Conservation (phyloP, 2,113 vertebrate species). For the Phylloscopus trochilus region DNA sequence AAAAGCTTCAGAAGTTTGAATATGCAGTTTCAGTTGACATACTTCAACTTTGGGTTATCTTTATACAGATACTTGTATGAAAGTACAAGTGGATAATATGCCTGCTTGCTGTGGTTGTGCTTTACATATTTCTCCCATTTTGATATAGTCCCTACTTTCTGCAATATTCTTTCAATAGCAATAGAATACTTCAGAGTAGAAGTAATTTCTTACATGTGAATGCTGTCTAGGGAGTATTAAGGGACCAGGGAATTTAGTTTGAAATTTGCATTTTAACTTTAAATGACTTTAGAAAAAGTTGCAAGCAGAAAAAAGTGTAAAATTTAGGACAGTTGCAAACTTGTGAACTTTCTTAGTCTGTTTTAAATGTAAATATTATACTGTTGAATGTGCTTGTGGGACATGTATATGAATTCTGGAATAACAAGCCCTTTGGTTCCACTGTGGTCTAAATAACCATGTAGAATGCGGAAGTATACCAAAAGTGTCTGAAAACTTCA, state of each 20-base stretch:
- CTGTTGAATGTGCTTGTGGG: constrained; percentile 23
- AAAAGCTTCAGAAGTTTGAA: not conserved
- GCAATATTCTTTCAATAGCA: constrained; percentile 3
- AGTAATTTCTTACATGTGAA: constrained; percentile 7
- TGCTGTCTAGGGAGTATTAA: constrained; percentile 2
- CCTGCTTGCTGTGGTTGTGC: not conserved
- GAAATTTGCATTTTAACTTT: constrained; percentile 46
- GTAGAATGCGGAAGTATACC: not conserved
- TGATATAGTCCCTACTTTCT: not conserved
- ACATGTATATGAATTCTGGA: not conserved
- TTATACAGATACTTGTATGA: not conserved
- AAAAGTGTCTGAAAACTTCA: not conserved
- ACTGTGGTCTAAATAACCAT: not conserved
- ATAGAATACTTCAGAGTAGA: constrained; percentile 7
- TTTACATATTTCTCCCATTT: constrained; percentile 25
- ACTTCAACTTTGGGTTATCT: not conserved
- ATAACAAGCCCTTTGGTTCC: constrained; percentile 4
- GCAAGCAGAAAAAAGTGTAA: not conserved
- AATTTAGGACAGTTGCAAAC: constrained; percentile 28
- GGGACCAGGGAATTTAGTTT: not conserved
- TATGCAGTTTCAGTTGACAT: not conserved
- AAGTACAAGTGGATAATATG: not conserved
- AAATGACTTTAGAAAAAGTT: constrained; percentile 40
- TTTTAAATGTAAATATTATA: constrained; percentile 59
- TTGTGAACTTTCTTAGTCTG: constrained; percentile 40